phyloP scores from a whole-genome alignment of 2,797 vertebrate species.

The Somateria mollissima region DNA sequence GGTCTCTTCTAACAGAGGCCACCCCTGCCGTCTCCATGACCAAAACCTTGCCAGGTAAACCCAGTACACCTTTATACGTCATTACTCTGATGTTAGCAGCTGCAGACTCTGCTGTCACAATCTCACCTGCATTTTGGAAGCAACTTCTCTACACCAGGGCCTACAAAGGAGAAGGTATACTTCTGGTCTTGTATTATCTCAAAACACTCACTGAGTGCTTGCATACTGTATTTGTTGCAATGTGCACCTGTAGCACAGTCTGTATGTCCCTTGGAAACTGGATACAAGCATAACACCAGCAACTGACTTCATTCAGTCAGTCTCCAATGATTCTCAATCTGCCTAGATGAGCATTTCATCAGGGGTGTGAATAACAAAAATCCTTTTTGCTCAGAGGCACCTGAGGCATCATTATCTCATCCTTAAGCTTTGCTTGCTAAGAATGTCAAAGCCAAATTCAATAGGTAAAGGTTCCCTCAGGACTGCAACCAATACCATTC shows the following conservation, averaged over 20 bases:
- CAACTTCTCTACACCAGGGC: not conserved
- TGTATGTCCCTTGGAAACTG: not conserved
- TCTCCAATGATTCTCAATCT: not conserved
- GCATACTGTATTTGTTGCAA: not conserved
- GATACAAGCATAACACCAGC: not conserved
- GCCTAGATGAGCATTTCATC: not conserved
- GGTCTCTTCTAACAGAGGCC: not conserved
- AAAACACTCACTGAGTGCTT: not conserved
- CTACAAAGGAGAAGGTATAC: not conserved
- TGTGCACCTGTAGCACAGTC: not conserved
- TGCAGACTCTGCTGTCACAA: not conserved
- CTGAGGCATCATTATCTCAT: not conserved
- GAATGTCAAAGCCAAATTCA: not conserved
- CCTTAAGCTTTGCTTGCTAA: not conserved
- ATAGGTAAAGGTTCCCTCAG: not conserved
- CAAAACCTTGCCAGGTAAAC: not conserved
- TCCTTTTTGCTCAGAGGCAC: rapidly evolving
- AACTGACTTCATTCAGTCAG: not conserved
- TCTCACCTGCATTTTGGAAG: not conserved
- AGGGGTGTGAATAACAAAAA: not conserved
- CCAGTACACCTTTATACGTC: rapidly evolving
- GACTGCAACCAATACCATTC: not conserved
- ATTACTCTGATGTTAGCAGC: not conserved
- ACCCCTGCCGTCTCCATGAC: not conserved
- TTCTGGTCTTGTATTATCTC: not conserved